Evolutionary conservation across 2,797 vertebrate species (phyloP).

Genomic region (Moxostoma hubbsi): DNA sequence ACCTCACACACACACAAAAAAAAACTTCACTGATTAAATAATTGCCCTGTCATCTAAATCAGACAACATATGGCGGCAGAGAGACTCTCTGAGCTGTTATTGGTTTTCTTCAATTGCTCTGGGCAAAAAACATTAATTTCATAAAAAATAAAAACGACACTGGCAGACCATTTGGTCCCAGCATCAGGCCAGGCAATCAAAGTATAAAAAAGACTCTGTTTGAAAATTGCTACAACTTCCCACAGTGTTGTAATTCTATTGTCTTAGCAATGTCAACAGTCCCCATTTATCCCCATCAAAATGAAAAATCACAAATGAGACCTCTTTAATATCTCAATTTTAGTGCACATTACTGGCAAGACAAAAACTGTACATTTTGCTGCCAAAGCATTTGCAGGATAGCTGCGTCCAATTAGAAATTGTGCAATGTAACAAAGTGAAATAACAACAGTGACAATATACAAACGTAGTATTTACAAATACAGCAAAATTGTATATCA

Average conservation of each 20-base stretch:
- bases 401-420: no score
- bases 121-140: conserved; percentile 13
- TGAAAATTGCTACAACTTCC: neutral
- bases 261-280: neutral
- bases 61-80: conserved; percentile 10
- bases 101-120: conserved; percentile 30
- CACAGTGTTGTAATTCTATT: neutral
- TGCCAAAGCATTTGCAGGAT: no score
- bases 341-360: neutral
- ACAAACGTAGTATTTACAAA: no score
- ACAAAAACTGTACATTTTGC: no score
- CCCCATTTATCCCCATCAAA: neutral
- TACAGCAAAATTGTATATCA: no score
- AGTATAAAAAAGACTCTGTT: neutral
- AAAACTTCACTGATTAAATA: conserved; percentile 13
- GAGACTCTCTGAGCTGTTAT: conserved; percentile 29
- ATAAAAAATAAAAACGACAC: conserved; percentile 14
- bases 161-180: conserved; percentile 10
- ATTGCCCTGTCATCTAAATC: conserved; percentile 31
- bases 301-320: no score
- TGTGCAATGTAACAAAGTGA: no score
- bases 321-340: no score
- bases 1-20: conserved; percentile 2
- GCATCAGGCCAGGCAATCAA: conserved; percentile 3
- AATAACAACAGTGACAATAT: no score